These are phyloP conservation scores for Rapana venosa DNA, from an alignment of 2,888 invertebrate genomes.

Conservation along the genomic window DNA sequence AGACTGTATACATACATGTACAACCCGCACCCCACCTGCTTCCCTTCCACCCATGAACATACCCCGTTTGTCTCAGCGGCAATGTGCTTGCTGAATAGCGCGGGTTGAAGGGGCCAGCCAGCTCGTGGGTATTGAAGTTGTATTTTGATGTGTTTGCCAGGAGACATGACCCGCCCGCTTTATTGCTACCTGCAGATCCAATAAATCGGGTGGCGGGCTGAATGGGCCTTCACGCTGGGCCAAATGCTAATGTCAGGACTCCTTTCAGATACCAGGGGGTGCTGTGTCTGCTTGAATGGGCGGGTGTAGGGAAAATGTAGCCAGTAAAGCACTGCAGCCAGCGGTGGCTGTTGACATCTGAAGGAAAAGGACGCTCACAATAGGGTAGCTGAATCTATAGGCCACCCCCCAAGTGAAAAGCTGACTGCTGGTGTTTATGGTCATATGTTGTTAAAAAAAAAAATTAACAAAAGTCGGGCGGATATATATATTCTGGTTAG, in stretches of 20 bases:
- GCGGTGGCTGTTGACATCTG: no score
- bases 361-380: no score
- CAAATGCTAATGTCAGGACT: constrained; percentile 25
- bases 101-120: neutral
- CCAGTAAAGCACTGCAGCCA: no score
- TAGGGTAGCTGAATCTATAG: no score
- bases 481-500: no score
- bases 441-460: no score
- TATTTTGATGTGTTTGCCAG: constrained; percentile 29
- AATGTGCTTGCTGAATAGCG: neutral
- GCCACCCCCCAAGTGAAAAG: no score
- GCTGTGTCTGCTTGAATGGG: no score
- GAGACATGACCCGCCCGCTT: constrained; percentile 27
- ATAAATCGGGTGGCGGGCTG: constrained; percentile 23
- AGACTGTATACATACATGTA: neutral
- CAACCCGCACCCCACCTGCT: neutral
- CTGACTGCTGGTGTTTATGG: no score
- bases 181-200: constrained; percentile 23
- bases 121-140: neutral
- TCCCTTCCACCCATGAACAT: neutral
- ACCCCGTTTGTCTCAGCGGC: neutral
- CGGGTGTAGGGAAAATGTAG: no score
- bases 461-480: no score
- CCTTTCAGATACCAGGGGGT: neutral
- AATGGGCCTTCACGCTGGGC: constrained; percentile 19